Conservation (phyloP, 2,888 invertebrate species). For the Trissonchulus latispiculum region DNA sequence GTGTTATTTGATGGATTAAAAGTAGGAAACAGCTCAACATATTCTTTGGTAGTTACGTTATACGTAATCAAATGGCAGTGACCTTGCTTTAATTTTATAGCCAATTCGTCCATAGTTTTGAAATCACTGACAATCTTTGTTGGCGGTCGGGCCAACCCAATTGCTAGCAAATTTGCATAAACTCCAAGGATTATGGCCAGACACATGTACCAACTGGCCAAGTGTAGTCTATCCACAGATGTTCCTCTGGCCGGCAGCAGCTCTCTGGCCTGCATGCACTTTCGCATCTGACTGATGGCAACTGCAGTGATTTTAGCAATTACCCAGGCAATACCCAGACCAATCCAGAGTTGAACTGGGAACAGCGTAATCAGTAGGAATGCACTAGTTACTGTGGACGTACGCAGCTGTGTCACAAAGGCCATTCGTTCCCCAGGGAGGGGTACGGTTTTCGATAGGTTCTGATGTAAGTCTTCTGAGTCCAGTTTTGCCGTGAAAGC, state of each 20-base stretch:
- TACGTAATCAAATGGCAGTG: not conserved
- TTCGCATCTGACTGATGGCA: not conserved
- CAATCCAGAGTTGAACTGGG: not conserved
- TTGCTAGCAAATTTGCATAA: not conserved
- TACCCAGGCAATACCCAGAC: not conserved
- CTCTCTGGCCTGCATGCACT: not conserved
- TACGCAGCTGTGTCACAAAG: not conserved
- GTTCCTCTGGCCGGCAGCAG: not conserved
- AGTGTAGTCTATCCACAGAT: not conserved
- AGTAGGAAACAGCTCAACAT: not conserved
- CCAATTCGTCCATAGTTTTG: not conserved
- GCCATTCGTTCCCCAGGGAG: not conserved
- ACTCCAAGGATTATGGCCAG: not conserved
- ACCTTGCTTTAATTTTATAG: not conserved
- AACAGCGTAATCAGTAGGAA: not conserved
- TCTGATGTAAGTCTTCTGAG: not conserved
- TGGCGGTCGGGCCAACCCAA: not conserved
- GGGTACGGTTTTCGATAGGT: not conserved
- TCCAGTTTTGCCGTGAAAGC: not conserved
- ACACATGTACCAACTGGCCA: not conserved
- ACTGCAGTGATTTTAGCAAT: not conserved
- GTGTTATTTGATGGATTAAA: not conserved
- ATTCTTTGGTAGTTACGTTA: not conserved
- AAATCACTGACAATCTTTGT: not conserved
- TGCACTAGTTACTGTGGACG: not conserved